Conservation (phyloP, 2,888 invertebrate species). For the Cistogaster globosa region DNA sequence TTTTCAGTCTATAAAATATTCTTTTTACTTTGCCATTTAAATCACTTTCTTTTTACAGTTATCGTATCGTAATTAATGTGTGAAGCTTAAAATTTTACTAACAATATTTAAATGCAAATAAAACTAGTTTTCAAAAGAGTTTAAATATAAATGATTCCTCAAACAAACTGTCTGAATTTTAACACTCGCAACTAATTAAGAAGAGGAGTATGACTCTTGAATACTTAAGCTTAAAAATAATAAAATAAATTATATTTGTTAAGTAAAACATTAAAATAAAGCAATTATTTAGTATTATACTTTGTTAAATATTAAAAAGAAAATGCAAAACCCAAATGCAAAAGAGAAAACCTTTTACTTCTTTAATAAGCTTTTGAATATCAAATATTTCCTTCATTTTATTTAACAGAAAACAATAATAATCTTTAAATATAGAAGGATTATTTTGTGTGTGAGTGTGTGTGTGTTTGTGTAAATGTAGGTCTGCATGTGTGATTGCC, state of each 20-base stretch:
- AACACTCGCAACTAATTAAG: background rate
- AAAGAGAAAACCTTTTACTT: slow-evolving; percentile 9
- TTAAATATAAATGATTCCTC: background rate
- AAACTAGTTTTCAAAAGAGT: too few species aligned
- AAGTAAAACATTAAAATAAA: slow-evolving; percentile 53
- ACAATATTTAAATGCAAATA: too few species aligned
- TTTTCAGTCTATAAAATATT: too few species aligned
- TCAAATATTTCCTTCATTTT: slow-evolving; percentile 38
- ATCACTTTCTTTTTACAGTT: too few species aligned
- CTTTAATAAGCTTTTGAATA: slow-evolving; percentile 45
- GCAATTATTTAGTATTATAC: slow-evolving; percentile 61
- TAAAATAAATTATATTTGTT: slow-evolving; percentile 1
- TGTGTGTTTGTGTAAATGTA: background rate
- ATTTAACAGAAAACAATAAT: slow-evolving; percentile 35
- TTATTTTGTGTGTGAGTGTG: background rate
- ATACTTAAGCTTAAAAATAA: background rate
- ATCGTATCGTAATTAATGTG: too few species aligned
- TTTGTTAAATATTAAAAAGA: background rate
- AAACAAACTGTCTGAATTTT: background rate
- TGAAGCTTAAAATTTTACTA: too few species aligned
- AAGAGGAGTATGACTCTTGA: background rate
- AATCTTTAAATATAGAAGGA: slow-evolving; percentile 23
- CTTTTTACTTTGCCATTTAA: too few species aligned
- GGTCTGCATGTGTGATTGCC: background rate
- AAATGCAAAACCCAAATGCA: background rate